Evolutionary conservation across 1,140 invertebrate species (phyloP).

Genomic region (Maconellicoccus hirsutus): DNA sequence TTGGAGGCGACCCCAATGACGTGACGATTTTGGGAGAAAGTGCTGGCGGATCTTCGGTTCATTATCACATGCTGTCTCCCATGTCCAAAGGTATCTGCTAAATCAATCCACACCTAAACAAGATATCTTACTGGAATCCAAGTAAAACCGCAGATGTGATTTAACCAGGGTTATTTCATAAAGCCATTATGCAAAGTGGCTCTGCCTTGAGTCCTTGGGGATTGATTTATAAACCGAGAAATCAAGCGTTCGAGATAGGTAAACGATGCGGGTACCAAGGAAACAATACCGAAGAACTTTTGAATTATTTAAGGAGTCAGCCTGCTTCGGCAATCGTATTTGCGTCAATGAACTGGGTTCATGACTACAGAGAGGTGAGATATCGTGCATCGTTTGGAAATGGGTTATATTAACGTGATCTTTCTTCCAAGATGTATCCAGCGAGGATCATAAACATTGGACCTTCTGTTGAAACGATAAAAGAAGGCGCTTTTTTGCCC

Average conservation of each 20-base stretch:
- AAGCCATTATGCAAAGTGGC: constrained; percentile 26
- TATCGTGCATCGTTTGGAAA: too few relatives aligned
- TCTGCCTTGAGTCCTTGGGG: neutral
- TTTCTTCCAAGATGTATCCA: neutral
- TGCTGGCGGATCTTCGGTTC: constrained; percentile 51
- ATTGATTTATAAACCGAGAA: neutral
- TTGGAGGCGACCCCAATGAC: constrained; percentile 58
- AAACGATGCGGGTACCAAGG: neutral
- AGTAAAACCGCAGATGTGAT: too few relatives aligned
- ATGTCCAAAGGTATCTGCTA: constrained; percentile 38
- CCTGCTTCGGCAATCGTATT: neutral
- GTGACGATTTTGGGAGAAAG: constrained; percentile 60
- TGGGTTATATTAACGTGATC: too few relatives aligned
- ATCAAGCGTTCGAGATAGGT: neutral
- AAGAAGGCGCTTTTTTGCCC: neutral
- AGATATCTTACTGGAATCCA: too few relatives aligned
- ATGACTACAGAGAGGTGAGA: neutral
- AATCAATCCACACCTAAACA: too few relatives aligned
- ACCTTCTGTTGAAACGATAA: neutral
- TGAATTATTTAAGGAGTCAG: neutral
- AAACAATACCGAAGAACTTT: neutral
- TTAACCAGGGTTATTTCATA: constrained; percentile 25
- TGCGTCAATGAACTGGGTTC: neutral
- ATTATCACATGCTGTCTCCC: constrained; percentile 51
- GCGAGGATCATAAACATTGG: neutral